These are phyloP conservation scores for Capreolus pygargus DNA, from an alignment of 2,113 vertebrate genomes.

Conservation along the genomic window DNA sequence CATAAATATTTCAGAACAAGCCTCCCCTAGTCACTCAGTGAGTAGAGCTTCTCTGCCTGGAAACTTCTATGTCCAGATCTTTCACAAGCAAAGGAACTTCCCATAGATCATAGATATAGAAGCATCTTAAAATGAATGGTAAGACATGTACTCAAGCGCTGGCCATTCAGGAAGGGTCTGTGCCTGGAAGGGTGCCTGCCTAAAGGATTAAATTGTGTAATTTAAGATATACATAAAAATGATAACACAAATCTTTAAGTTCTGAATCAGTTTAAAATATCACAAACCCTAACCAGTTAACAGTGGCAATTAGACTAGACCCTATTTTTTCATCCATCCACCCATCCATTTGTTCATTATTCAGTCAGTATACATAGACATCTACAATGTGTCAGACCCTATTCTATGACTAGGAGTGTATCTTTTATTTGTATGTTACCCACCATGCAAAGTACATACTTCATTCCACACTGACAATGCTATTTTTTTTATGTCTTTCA, in stretches of 20 bases:
- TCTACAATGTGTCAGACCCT: not conserved
- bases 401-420: rapidly evolving
- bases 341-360: not conserved
- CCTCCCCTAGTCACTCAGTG: too few species aligned
- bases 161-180: too few species aligned
- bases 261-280: not conserved
- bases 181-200: not conserved
- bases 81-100: not conserved
- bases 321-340: not conserved
- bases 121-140: not conserved
- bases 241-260: not conserved
- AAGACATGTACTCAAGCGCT: rapidly evolving
- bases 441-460: not conserved
- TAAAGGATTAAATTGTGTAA: not conserved
- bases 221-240: not conserved
- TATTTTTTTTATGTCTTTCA: not conserved
- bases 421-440: not conserved
- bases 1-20: not conserved
- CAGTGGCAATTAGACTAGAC: not conserved
- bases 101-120: rapidly evolving
- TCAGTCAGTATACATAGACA: not conserved
- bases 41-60: not conserved
- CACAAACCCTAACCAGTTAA: too few species aligned
- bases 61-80: not conserved
- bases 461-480: not conserved